Percentiles rank a stretch among this genome's conserved stretches.
phyloP scores from a whole-genome alignment of 2,113 vertebrate genomes.

The Eclectus roratus region DNA sequence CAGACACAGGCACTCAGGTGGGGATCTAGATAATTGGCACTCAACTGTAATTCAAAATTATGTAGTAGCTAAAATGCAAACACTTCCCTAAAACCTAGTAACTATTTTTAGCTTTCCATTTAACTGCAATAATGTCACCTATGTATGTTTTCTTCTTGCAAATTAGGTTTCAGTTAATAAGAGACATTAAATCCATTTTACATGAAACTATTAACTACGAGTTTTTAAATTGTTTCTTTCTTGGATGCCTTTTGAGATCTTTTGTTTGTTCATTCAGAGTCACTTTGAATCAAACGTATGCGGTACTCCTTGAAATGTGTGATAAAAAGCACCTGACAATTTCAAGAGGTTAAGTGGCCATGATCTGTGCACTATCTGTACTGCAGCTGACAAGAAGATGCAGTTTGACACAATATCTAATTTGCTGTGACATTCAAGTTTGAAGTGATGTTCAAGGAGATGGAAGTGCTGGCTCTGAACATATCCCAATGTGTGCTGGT shows the following conservation, averaged over 20 bases:
- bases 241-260: conserved; percentile 46
- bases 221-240: conserved; percentile 44
- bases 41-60: neutral
- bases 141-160: conserved; percentile 40
- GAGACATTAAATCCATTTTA: conserved; percentile 55
- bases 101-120: conserved; percentile 49
- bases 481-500: conserved; percentile 75
- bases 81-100: neutral
- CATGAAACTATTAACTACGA: neutral
- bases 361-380: conserved; percentile 37
- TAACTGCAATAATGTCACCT: conserved; percentile 31
- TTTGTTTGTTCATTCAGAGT: conserved; percentile 60
- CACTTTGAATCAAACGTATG: conserved; percentile 51
- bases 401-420: conserved; percentile 70
- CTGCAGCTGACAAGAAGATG: conserved; percentile 49
- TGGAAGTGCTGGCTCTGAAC: conserved; percentile 71
- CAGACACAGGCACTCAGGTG: neutral
- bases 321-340: conserved; percentile 57
- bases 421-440: conserved; percentile 78
- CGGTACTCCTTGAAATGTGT: conserved; percentile 2
- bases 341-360: conserved; percentile 59
- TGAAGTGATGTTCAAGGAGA: conserved; percentile 81
- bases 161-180: conserved; percentile 54
- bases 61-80: neutral
- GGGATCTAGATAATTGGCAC: neutral